Base-by-base conservation (phyloP, 1,140 invertebrate species). In the Himalopsyche phryganea region DNA sequence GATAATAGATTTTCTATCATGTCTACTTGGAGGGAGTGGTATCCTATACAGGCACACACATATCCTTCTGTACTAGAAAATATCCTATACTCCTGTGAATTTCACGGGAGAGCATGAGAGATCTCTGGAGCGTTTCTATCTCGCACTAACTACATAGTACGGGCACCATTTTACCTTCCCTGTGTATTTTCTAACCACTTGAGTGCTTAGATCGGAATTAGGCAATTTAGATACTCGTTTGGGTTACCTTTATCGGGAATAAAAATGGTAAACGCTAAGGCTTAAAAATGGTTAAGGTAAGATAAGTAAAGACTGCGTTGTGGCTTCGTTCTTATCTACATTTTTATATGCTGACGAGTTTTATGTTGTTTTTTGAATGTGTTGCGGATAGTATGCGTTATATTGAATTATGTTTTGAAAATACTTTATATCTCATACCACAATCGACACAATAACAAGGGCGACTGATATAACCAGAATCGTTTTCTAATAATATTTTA, bases 1-100 rank as follows among this genome's bases (percentile, higher is more conserved):
- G 56, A 65, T 65, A 65, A 65, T 65, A 65, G 63, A 65, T 65
- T 65, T 65, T 61, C 63, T 65, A 65, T 65, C 63, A 65, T 65
- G 63, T 65, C 63, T 65, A 59, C 50, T 50, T 11, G 13, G 42
- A 57, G 56, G 55, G 59, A 45, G 52, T 32, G 55, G 50, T 51
- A 41, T 23, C 44, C 50, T 55, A 46, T 55, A 53, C 33, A 15
- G 35, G 35, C n/a, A 38, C 7, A 9, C 11, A 36, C 50, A 28
- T n/a, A 28, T 19, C 28, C 17, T n/a, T 7, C 17, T 23, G n/a
- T 28, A 28, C 23, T 28, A 28, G 4, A 28, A 28, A 28, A 28
- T 28, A 28, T 28, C 23, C 4, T 28, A 28, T 28, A 28, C 23
- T 28, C 23, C 9, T 3, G 13, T 17, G 33, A n/a, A 40, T 18